Evolutionary conservation across 2,113 vertebrate genomes (phyloP).

Genomic region (Zosterops pallidus): DNA sequence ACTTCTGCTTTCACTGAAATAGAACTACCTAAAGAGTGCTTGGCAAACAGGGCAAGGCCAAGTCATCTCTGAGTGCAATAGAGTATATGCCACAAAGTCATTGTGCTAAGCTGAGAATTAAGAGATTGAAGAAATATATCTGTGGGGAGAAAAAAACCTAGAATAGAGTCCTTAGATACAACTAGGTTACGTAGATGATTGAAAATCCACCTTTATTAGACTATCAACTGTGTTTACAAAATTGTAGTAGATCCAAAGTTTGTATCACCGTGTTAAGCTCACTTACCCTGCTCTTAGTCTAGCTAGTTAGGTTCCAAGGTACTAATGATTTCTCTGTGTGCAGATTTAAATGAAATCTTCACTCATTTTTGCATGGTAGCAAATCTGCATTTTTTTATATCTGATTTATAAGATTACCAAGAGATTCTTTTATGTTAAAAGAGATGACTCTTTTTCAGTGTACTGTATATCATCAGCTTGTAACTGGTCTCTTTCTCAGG

Average conservation of each 20-base stretch:
- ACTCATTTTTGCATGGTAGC: constrained; percentile 73
- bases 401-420: constrained; percentile 76
- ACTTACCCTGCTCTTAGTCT: constrained; percentile 60
- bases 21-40: background rate
- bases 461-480: constrained; percentile 72
- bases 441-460: constrained; percentile 74
- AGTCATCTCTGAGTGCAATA: background rate
- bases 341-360: constrained; percentile 70
- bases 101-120: constrained; percentile 24
- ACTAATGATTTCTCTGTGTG: constrained; percentile 63
- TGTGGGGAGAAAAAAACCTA: background rate
- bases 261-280: constrained; percentile 32
- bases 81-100: background rate
- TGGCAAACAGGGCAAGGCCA: background rate
- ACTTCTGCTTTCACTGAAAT: background rate
- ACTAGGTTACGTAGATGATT: constrained; percentile 6
- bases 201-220: constrained; percentile 24
- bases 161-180: constrained; percentile 45
- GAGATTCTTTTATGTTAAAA: constrained; percentile 82
- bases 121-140: background rate
- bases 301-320: constrained; percentile 59
- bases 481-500: constrained; percentile 76
- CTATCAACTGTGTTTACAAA: constrained; percentile 58
- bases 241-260: constrained; percentile 63
- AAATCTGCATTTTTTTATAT: constrained; percentile 72